Evolutionary conservation across 2,888 invertebrate species (phyloP).

Genomic region (Rotaria socialis): DNA sequence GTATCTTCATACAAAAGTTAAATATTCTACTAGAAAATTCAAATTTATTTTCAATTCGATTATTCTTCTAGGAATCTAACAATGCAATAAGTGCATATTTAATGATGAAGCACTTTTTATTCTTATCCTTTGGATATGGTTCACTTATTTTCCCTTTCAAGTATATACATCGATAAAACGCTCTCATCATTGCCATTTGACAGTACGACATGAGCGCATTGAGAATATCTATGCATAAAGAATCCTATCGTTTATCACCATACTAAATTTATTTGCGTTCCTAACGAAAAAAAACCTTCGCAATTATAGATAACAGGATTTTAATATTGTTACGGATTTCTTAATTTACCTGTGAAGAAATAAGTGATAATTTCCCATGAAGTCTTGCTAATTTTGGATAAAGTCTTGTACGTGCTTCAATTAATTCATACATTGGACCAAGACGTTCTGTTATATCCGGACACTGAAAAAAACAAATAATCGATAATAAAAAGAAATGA

Average conservation of each 20-base stretch:
- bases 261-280: too few species aligned
- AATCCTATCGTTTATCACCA: too few species aligned
- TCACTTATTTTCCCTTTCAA: background rate
- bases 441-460: slow-evolving; percentile 65
- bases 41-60: too few species aligned
- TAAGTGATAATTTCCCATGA: slow-evolving; percentile 66
- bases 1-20: too few species aligned
- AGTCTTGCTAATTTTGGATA: slow-evolving; percentile 64
- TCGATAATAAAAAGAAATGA: background rate
- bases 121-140: slow-evolving; percentile 25
- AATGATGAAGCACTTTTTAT: background rate
- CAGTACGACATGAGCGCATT: background rate
- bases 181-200: background rate
- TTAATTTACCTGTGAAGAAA: slow-evolving; percentile 56
- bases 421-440: slow-evolving; percentile 64
- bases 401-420: slow-evolving; percentile 64
- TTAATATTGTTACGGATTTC: background rate
- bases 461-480: slow-evolving; percentile 55
- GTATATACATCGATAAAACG: background rate
- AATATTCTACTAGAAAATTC: too few species aligned
- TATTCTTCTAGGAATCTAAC: too few species aligned
- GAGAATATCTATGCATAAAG: background rate
- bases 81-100: too few species aligned
- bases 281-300: too few species aligned
- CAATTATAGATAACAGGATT: too few species aligned